A percentile compares a stretch with the other conserved stretches of the same genome.
These are phyloP conservation scores for Todiramphus saurophagus DNA, from an alignment of 2,113 vertebrate species.

Conservation along the genomic window DNA sequence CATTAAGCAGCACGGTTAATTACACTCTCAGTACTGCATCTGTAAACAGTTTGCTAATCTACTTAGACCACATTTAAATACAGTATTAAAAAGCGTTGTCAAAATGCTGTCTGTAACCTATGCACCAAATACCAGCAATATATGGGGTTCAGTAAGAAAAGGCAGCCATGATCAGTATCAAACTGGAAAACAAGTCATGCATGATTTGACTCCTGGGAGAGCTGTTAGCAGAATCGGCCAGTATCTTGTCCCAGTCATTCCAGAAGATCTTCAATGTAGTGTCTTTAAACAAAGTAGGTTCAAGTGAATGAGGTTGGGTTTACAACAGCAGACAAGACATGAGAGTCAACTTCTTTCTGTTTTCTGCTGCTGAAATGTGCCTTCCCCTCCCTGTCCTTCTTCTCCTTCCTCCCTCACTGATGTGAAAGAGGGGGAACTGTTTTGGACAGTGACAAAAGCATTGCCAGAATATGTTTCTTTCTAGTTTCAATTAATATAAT, in stretches of 20 bases:
- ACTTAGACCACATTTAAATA: background rate
- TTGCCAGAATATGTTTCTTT: background rate
- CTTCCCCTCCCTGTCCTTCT: background rate
- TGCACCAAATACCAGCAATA: background rate
- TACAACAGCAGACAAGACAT: background rate
- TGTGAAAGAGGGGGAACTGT: background rate
- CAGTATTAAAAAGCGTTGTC: background rate
- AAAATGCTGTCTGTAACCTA: background rate
- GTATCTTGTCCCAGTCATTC: background rate
- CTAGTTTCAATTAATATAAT: background rate
- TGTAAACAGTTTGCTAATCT: background rate
- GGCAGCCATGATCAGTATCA: background rate
- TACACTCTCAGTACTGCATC: background rate
- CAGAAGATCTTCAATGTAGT: background rate
- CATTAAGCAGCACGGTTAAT: conserved; percentile 22
- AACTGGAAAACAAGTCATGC: background rate
- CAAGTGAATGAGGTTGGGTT: background rate
- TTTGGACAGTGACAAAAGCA: background rate
- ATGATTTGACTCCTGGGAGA: background rate
- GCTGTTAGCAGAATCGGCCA: background rate
- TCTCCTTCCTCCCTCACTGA: background rate
- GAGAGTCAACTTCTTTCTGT: background rate
- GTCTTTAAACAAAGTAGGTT: background rate
- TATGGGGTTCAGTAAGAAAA: background rate
- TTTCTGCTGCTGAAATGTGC: background rate